These are phyloP conservation scores for Ligdia adustata DNA, from an alignment of 2,888 invertebrate species.

Conservation along the genomic window DNA sequence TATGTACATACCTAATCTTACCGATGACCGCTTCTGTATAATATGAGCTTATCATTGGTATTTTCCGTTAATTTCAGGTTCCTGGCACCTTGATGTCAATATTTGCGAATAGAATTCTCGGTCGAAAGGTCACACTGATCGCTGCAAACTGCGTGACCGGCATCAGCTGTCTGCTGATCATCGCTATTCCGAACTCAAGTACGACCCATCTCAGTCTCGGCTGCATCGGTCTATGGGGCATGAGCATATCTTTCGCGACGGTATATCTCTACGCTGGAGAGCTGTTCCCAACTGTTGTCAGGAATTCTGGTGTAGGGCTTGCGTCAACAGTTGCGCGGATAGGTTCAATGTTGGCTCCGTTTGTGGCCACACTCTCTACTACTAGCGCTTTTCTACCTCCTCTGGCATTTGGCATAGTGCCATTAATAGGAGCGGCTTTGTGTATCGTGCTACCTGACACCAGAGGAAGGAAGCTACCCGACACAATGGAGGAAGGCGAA, in stretches of 20 bases:
- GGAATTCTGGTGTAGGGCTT: slow-evolving; percentile 93
- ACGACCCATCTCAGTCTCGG: slow-evolving; percentile 86
- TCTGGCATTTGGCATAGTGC: slow-evolving; percentile 88
- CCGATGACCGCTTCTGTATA: not conserved
- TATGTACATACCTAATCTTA: no score
- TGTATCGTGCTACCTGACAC: slow-evolving; percentile 91
- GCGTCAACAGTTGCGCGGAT: slow-evolving; percentile 93
- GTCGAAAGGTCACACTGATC: slow-evolving; percentile 87
- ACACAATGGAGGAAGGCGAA: slow-evolving; percentile 92
- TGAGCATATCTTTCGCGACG: slow-evolving; percentile 92
- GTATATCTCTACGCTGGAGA: slow-evolving; percentile 95
- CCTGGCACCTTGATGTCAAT: slow-evolving; percentile 86
- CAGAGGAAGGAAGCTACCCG: slow-evolving; percentile 88
- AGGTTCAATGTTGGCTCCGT: slow-evolving; percentile 94
- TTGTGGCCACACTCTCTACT: slow-evolving; percentile 87
- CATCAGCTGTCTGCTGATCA: slow-evolving; percentile 86
- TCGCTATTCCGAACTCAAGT: slow-evolving; percentile 75
- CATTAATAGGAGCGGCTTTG: slow-evolving; percentile 87
- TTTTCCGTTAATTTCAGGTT: slow-evolving; percentile 62
- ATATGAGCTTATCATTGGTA: slow-evolving; percentile 7
- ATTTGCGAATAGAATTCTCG: slow-evolving; percentile 86
- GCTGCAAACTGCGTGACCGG: slow-evolving; percentile 87
- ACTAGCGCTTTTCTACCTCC: slow-evolving; percentile 87
- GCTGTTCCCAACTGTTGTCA: slow-evolving; percentile 93
- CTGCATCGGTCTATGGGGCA: slow-evolving; percentile 90